Base-by-base conservation (phyloP, 1,140 invertebrate species). In the Tribolium madens region DNA sequence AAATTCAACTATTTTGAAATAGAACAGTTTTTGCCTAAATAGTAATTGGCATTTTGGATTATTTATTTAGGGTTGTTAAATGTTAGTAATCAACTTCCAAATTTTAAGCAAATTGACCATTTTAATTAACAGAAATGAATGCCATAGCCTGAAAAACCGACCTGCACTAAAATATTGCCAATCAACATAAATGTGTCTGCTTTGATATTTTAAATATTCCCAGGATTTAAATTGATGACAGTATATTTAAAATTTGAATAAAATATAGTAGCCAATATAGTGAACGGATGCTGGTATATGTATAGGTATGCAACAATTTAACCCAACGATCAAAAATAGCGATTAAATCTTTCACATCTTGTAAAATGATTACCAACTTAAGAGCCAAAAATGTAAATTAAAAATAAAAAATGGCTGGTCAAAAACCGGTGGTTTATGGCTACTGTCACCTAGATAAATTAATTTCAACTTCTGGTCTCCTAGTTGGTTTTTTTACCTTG, bases 211-310 rank as follows among this genome's bases (percentile, higher is more conserved):
- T 2, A 64, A 64, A 64, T 31, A 64, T 64, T 13, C 57, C 21
- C 7, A 64, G 6, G 9, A 64, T 33, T 64, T 57, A 13, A 64
- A 64, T 33, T 64, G 57, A 13, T 14, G 26, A 64, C 52, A 57
- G 52, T 15, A n/a, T 64, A 21, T 12, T 64, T 64, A 64, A 64
- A 64, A 64, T 64, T 33, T 18, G 14, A 64, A 64, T 64, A 64
- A 31, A 64, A 64, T 33, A 64, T 60, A n/a, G 53, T 60, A 2
- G 18, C 15, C 3, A 21, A 21, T 21, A 21, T 3, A 21, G 1
- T 36, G 5, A 7, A 36, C 33, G n/a, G 9, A 42, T 9, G 1
- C 9, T 42, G 36, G 36, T 42, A 26, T 26, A 26, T n/a, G n/a
- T n/a, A n/a, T n/a, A n/a, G n/a, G n/a, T n/a, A n/a, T 4, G 21